A percentile compares a stretch with the other conserved stretches of the same genome.
These are phyloP conservation scores for Sesia apiformis DNA, from an alignment of 2,888 invertebrate genomes.

Conservation along the genomic window DNA sequence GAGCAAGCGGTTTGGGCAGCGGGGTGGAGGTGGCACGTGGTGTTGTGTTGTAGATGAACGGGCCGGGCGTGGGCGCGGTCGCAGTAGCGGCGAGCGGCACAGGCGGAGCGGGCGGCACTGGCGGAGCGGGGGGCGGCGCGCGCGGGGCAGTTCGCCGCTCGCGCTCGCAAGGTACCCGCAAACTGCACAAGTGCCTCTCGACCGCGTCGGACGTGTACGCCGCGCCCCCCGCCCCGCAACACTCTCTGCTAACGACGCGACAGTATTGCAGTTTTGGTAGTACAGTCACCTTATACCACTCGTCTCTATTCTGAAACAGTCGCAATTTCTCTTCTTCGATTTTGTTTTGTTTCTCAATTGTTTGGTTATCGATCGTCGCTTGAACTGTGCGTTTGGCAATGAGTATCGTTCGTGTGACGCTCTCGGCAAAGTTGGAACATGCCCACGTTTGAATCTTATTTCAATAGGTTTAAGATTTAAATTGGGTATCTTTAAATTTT, in stretches of 20 bases:
- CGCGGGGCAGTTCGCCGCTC: constrained; percentile 80
- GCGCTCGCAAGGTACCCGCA: constrained; percentile 96
- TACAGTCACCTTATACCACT: constrained; percentile 81
- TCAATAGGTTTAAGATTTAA: too few species aligned
- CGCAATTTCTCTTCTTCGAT: constrained; percentile 53
- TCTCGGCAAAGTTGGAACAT: too few species aligned
- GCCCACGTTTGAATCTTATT: too few species aligned
- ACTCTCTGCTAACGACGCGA: constrained; percentile 87
- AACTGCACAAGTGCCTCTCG: constrained; percentile 93
- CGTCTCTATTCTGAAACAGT: constrained; percentile 57
- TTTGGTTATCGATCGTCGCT: constrained; percentile 1
- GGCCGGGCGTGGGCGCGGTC: constrained; percentile 27
- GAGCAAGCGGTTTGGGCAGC: constrained; percentile 18
- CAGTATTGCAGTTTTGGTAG: constrained; percentile 97
- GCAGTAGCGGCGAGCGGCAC: constrained; percentile 19
- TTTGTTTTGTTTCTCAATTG: constrained; percentile 1
- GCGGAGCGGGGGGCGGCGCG: constrained; percentile 21
- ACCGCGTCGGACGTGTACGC: constrained; percentile 88
- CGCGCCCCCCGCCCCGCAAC: constrained; percentile 76
- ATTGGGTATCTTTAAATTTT: too few species aligned
- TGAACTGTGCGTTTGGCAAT: background rate
- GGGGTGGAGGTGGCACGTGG: constrained; percentile 17
- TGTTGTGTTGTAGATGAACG: constrained; percentile 40
- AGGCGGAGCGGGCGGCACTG: constrained; percentile 26
- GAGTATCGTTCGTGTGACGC: background rate